A percentile compares a stretch with the other conserved stretches of the same genome.
Conservation (phyloP, 2,888 invertebrate species). For the Orthonevra nobilis region DNA sequence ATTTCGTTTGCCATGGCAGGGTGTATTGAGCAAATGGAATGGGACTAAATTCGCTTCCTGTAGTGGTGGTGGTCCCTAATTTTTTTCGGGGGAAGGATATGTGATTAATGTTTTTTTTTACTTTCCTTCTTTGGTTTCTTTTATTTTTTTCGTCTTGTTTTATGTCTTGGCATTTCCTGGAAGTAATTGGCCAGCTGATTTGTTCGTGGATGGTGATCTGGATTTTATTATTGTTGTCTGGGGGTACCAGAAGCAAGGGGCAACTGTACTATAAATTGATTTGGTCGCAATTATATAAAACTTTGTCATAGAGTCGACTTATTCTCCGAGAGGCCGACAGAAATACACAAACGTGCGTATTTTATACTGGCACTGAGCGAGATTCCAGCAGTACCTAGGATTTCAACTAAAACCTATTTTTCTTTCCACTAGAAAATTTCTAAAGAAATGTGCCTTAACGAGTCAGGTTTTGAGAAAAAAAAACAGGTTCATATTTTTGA, state of each 20-base stretch:
- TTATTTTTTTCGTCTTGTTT: slow-evolving; percentile 38
- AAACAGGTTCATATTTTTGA: no score
- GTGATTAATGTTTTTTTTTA: slow-evolving; percentile 59
- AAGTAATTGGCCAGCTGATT: slow-evolving; percentile 69
- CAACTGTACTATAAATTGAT: slow-evolving; percentile 19
- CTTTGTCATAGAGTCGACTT: no score
- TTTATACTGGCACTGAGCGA: no score
- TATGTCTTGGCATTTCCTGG: slow-evolving; percentile 65
- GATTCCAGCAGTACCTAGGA: no score
- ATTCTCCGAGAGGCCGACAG: no score
- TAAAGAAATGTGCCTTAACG: no score
- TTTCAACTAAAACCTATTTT: no score
- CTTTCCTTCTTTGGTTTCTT: slow-evolving; percentile 17
- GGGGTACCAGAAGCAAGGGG: no score
- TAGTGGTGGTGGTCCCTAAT: slow-evolving; percentile 51
- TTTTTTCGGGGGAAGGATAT: slow-evolving; percentile 49
- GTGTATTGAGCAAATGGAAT: neutral
- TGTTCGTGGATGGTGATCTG: slow-evolving; percentile 42
- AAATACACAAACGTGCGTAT: no score
- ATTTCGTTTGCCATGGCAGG: slow-evolving; percentile 32
- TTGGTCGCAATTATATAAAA: no score
- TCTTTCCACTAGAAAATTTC: no score
- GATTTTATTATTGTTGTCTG: slow-evolving; percentile 32
- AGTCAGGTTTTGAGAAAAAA: no score
- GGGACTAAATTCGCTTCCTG: slow-evolving; percentile 12